A percentile compares a stretch with the other conserved stretches of the same genome.
These are phyloP conservation scores for Benthosema pterotum DNA, from an alignment of 2,797 vertebrate genomes.

Conservation along the genomic window DNA sequence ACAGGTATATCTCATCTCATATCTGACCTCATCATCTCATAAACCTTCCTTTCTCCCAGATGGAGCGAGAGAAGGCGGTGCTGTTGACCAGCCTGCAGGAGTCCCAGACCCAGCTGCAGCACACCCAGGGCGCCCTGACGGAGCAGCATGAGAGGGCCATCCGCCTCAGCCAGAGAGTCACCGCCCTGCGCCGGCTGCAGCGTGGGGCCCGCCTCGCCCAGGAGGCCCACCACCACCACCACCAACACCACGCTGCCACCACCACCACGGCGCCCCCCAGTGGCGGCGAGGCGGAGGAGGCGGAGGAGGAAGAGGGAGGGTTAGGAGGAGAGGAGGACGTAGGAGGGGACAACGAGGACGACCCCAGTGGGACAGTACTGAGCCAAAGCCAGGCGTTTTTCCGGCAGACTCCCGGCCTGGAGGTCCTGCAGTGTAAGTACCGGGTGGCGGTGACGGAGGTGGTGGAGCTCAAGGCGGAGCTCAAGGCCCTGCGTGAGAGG, in stretches of 20 bases:
- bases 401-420: conserved; percentile 87
- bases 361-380: conserved; percentile 26
- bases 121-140: conserved; percentile 90
- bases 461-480: conserved; percentile 92
- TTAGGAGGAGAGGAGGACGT: conserved; percentile 60
- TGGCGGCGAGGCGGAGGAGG: conserved; percentile 53
- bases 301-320: conserved; percentile 75
- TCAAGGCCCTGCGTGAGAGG: conserved; percentile 89
- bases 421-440: conserved; percentile 95
- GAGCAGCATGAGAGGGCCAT: conserved; percentile 90
- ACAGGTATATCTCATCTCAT: too few relatives aligned
- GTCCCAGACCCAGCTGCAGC: conserved; percentile 90
- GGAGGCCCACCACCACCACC: conserved; percentile 52
- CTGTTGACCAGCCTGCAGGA: conserved; percentile 90
- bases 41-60: conserved; percentile 69
- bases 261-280: conserved; percentile 13
- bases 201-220: conserved; percentile 58
- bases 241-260: background rate
- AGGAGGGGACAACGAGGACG: conserved; percentile 65
- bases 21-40: too few relatives aligned
- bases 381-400: conserved; percentile 52
- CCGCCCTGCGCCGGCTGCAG: conserved; percentile 81
- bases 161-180: conserved; percentile 86
- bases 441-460: conserved; percentile 94
- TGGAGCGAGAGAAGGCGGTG: conserved; percentile 90